Evolutionary conservation across 1,140 invertebrate genomes (phyloP).

Genomic region (Charaxes varanes): DNA sequence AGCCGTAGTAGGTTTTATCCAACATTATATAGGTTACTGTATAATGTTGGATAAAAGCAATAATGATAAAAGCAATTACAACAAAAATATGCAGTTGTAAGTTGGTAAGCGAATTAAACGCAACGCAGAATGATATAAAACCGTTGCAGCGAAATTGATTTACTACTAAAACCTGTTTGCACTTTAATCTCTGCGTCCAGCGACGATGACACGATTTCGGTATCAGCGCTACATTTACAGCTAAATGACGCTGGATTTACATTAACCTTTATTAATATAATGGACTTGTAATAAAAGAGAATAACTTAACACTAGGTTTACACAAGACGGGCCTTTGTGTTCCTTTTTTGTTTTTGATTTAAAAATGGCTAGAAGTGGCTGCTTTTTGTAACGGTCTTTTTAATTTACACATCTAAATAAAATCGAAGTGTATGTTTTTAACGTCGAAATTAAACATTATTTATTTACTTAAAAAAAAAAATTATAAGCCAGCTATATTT

Average conservation of each 20-base stretch:
- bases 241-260: conserved; percentile 5
- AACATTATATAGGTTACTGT: too few relatives aligned
- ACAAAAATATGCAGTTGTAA: conserved; percentile 21
- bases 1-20: too few relatives aligned
- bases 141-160: conserved; percentile 51
- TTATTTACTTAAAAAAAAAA: too few relatives aligned
- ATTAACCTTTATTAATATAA: conserved; percentile 8
- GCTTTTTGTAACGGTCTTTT: not conserved
- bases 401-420: not conserved
- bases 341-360: conserved; percentile 26
- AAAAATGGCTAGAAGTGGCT: conserved; percentile 16
- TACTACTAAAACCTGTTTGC: conserved; percentile 63
- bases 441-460: too few relatives aligned
- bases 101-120: conserved; percentile 42
- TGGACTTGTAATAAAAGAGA: conserved; percentile 34
- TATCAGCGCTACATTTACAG: conserved; percentile 52
- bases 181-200: conserved; percentile 54
- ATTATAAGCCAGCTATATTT: too few relatives aligned
- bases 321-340: conserved; percentile 26
- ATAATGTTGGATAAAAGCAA: not conserved
- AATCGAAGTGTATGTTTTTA: not conserved
- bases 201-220: conserved; percentile 55
- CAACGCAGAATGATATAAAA: conserved; percentile 49
- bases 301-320: conserved; percentile 40
- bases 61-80: conserved; percentile 3